Conservation (phyloP, 2,113 vertebrate genomes). For the Pomatostomus ruficeps region DNA sequence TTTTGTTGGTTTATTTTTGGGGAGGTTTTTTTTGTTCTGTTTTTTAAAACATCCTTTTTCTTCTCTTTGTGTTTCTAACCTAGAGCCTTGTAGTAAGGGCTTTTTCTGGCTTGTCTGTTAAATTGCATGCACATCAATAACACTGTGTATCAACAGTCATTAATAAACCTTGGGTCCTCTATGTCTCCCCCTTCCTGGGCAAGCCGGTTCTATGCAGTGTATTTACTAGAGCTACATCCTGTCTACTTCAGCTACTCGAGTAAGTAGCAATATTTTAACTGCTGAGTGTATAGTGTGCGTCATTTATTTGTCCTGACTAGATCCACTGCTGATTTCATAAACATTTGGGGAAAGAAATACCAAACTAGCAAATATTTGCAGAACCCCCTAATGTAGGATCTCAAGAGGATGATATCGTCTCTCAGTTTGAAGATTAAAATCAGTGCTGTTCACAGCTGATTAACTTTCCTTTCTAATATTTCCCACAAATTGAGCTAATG, state of each 20-base stretch:
- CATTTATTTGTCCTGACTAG: conserved; percentile 63
- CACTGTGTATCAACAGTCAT: conserved; percentile 23
- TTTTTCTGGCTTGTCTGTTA: conserved; percentile 3
- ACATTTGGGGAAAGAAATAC: conserved; percentile 67
- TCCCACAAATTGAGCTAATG: conserved; percentile 46
- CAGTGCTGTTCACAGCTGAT: conserved; percentile 62
- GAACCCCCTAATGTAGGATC: conserved; percentile 53
- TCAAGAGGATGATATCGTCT: conserved; percentile 20
- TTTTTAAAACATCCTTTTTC: neutral
- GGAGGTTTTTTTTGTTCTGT: neutral
- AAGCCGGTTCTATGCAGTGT: conserved; percentile 41
- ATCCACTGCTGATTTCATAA: conserved; percentile 57
- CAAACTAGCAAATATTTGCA: conserved; percentile 69
- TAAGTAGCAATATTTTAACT: conserved; percentile 64
- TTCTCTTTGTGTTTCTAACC: neutral
- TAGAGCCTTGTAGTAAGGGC: neutral
- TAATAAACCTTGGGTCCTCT: neutral
- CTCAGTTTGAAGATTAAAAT: conserved; percentile 62
- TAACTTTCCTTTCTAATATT: conserved; percentile 57
- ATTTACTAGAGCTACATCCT: conserved; percentile 57
- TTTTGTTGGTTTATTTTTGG: no score
- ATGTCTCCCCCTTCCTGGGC: neutral
- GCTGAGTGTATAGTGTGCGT: conserved; percentile 49
- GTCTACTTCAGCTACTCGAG: conserved; percentile 52
- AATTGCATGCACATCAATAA: neutral